These are phyloP conservation scores for Heliconius eleuchia DNA, from an alignment of 1,140 invertebrate species.

Conservation along the genomic window DNA sequence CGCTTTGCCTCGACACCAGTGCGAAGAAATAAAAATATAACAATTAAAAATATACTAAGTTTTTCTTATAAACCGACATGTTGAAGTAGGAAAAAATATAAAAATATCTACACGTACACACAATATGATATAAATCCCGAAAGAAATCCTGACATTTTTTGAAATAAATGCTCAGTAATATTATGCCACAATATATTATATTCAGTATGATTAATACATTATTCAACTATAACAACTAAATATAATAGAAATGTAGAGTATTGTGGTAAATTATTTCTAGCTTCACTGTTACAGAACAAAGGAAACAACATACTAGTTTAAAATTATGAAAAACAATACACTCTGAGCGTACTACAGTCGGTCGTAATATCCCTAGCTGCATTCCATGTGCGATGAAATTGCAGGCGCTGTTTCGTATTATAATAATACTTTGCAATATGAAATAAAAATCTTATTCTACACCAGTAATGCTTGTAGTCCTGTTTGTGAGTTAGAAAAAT, in stretches of 20 bases:
- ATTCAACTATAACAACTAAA: conserved; percentile 24
- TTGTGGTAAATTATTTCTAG: conserved; percentile 29
- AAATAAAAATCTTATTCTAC: conserved; percentile 34
- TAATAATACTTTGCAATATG: conserved; percentile 38
- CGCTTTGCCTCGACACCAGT: too few relatives aligned
- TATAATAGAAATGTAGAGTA: conserved; percentile 15
- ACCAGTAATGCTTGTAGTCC: conserved; percentile 28
- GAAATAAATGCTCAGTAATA: too few relatives aligned
- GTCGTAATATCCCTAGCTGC: conserved; percentile 50
- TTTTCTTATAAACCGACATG: too few relatives aligned
- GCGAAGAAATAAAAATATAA: too few relatives aligned
- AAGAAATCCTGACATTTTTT: too few relatives aligned
- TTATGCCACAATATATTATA: background rate
- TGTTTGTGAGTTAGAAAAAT: conserved; percentile 19
- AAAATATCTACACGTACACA: too few relatives aligned
- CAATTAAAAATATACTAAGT: too few relatives aligned
- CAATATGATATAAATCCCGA: too few relatives aligned
- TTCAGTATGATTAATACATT: conserved; percentile 8
- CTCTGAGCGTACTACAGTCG: conserved; percentile 38
- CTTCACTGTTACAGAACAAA: conserved; percentile 37
- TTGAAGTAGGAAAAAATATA: too few relatives aligned
- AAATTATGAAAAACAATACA: conserved; percentile 51
- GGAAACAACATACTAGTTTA: conserved; percentile 40
- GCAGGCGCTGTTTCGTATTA: conserved; percentile 43
- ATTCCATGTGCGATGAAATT: conserved; percentile 40